phyloP scores from a whole-genome alignment of 1,140 invertebrate genomes.

The Amphibalanus amphitrite region DNA sequence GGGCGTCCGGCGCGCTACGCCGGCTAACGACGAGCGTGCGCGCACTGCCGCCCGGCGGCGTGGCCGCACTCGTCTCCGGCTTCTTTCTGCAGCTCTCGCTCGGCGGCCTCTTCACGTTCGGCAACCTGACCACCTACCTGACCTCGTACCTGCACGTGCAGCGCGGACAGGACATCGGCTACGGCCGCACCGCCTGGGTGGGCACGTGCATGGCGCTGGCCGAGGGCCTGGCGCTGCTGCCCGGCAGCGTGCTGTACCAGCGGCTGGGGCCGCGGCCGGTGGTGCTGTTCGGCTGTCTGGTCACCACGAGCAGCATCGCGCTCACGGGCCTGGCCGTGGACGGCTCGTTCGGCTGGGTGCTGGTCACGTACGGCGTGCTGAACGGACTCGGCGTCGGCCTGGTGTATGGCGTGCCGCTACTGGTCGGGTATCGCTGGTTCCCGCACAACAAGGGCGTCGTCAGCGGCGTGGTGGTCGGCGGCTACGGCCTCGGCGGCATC shows the following conservation, averaged over 20 bases:
- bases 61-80: neutral
- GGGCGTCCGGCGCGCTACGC: neutral
- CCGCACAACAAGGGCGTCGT: constrained; percentile 28
- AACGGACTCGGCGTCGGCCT: constrained; percentile 27
- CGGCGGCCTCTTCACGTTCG: neutral
- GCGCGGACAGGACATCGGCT: constrained; percentile 21
- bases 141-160: constrained; percentile 26
- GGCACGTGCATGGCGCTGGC: neutral
- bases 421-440: constrained; percentile 25
- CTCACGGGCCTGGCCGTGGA: neutral
- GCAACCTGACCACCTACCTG: constrained; percentile 31
- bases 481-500: constrained; percentile 28
- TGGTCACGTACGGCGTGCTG: constrained; percentile 28
- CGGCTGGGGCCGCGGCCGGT: constrained; percentile 22
- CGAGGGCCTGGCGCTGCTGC: constrained; percentile 8
- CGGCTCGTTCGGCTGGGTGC: neutral
- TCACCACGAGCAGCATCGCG: neutral
- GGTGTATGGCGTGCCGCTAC: constrained; percentile 26
- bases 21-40: neutral
- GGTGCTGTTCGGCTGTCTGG: neutral
- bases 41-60: neutral
- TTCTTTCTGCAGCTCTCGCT: neutral
- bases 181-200: constrained; percentile 27
- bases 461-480: constrained; percentile 28
- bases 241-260: constrained; percentile 24